Evolutionary conservation across 2,113 vertebrate genomes (phyloP).

Genomic region (Aix galericulata): DNA sequence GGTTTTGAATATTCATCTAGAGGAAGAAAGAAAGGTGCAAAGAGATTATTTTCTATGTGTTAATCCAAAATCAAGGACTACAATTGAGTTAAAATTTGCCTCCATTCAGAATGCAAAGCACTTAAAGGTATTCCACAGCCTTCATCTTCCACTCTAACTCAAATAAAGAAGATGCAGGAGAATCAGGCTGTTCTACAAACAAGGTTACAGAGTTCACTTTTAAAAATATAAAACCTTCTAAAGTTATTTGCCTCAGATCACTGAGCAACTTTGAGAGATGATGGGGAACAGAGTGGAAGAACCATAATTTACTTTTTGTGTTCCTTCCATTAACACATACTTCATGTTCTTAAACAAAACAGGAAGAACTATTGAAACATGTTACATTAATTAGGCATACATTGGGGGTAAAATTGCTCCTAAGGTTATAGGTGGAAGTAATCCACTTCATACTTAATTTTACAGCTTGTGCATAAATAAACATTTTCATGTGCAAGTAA

Average conservation of each 20-base stretch:
- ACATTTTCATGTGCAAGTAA: not conserved
- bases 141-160: not conserved
- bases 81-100: not conserved
- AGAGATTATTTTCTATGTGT: not conserved
- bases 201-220: not conserved
- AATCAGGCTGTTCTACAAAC: not conserved
- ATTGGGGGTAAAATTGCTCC: not conserved
- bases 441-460: not conserved
- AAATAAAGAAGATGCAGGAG: not conserved
- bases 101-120: not conserved
- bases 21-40: not conserved
- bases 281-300: not conserved
- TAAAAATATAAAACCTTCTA: not conserved
- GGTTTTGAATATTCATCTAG: not conserved
- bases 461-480: not conserved
- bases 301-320: not conserved
- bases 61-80: not conserved
- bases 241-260: not conserved
- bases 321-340: not conserved
- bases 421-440: not conserved
- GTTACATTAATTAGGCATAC: not conserved
- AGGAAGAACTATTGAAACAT: not conserved
- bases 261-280: not conserved
- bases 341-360: not conserved
- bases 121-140: not conserved